Conservation (phyloP, 2,888 invertebrate genomes). For the Noctuana brunneofusca region DNA sequence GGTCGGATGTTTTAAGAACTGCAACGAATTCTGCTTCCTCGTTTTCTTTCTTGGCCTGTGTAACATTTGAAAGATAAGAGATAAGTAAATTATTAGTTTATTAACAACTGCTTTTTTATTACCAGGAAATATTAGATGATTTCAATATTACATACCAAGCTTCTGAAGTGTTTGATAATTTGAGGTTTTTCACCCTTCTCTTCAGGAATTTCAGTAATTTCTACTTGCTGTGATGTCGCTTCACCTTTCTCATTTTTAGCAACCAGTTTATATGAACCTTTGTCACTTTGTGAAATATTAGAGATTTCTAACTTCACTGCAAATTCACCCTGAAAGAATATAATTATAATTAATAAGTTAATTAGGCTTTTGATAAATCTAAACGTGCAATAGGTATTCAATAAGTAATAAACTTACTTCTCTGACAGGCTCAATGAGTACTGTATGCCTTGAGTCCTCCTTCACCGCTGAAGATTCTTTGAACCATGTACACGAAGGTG, state of each 20-base stretch:
- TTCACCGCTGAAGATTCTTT: constrained; percentile 91
- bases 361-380: background rate
- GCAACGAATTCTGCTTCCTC: constrained; percentile 91
- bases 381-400: too few relatives aligned
- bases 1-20: constrained; percentile 88
- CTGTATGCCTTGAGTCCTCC: constrained; percentile 89
- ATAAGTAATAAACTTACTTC: constrained; percentile 79
- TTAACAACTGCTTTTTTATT: background rate
- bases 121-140: background rate
- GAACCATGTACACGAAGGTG: constrained; percentile 96
- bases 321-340: constrained; percentile 88
- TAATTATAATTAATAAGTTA: background rate
- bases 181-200: constrained; percentile 91
- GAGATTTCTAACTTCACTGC: constrained; percentile 95
- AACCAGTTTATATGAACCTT: constrained; percentile 94
- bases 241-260: constrained; percentile 97
- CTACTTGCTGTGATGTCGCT: constrained; percentile 93
- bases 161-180: constrained; percentile 89
- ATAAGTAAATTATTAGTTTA: background rate
- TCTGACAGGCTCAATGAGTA: constrained; percentile 90
- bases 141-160: constrained; percentile 82
- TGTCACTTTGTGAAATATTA: constrained; percentile 90
- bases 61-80: background rate
- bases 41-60: constrained; percentile 73
- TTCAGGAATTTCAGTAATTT: constrained; percentile 92